Evolutionary conservation across 92 coral and sea anemone genomes (phyloP).

Genomic region (Zoanthus gigantus): DNA sequence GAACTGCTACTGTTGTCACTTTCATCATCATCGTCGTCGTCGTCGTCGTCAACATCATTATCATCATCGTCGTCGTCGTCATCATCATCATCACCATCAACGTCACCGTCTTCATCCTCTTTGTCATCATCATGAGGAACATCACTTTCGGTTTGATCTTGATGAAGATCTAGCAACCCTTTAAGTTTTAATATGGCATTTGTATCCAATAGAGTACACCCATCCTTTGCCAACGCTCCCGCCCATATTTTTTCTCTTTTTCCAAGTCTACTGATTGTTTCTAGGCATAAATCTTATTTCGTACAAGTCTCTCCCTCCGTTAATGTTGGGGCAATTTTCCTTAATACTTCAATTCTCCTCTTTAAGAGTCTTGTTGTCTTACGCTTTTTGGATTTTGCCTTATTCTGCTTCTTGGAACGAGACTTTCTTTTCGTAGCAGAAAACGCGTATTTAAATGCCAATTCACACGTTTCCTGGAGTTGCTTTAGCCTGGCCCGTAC

Average conservation of each 20-base stretch:
- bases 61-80: too few species aligned
- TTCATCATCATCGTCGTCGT: background rate
- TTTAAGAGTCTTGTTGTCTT: slow-evolving; percentile 14
- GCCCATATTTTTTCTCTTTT: slow-evolving; percentile 32
- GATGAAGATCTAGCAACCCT: slow-evolving; percentile 16
- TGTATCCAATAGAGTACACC: slow-evolving; percentile 40
- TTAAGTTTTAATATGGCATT: too few species aligned
- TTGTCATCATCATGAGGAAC: background rate
- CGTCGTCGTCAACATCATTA: too few species aligned
- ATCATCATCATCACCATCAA: too few species aligned
- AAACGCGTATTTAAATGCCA: too few species aligned
- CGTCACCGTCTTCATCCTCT: background rate
- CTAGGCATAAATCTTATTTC: slow-evolving; percentile 28
- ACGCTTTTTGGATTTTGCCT: background rate
- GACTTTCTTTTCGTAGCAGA: slow-evolving; percentile 35
- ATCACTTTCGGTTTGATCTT: slow-evolving; percentile 1
- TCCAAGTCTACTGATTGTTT: slow-evolving; percentile 30
- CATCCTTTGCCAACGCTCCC: slow-evolving; percentile 11
- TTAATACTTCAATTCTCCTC: slow-evolving; percentile 30
- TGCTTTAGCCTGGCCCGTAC: slow-evolving; percentile 2
- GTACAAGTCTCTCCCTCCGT: slow-evolving; percentile 29
- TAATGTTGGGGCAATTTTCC: slow-evolving; percentile 33
- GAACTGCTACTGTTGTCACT: slow-evolving; percentile 32
- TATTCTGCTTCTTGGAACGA: slow-evolving; percentile 44
- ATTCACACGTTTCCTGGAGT: slow-evolving; percentile 37